Evolutionary conservation across 1,140 invertebrate genomes (phyloP), one percentile per base, ranked within the genome.

Genomic region (Grapholita molesta): DNA sequence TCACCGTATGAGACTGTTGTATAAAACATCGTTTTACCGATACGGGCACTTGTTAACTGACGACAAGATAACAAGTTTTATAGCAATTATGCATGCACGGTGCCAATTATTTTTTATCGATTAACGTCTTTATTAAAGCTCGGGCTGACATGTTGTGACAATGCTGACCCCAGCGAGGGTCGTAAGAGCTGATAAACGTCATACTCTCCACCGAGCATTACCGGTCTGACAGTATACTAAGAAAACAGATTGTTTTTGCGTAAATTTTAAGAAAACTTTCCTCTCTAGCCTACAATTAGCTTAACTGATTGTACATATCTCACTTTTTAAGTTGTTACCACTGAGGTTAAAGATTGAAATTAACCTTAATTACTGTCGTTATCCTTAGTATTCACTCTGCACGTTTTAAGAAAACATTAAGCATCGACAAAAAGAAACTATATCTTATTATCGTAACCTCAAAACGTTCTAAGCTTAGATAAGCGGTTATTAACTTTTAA

Each of bases 81-180:
- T 5, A 18, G 42, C 42, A 5, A 48, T 48, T 48, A 48, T 15
- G 15, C 7, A 48, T 48, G 42, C 42, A 48, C 15, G 7, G 9
- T 61, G 25, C 55, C 55, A 61, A 61, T 61, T 61, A 61, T 61
- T 61, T 61, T 61, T 61, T 61, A 61, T 61, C 18, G 15, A 28
- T 28, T 61, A 28, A 8, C 53, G 53, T 32, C 24, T 28, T 32
- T 25, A 61, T 61, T 61, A 61, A 61, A 28, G 23, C 18, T 2
- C 6, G 0, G n/a, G n/a, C n/a, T n/a, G n/a, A n/a, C n/a, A n/a
- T n/a, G 42, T n/a, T 42, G 38, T 15, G 53, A 57, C 24, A 4
- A 30, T 61, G 55, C 55, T 61, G 55, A 61, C 55, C 55, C 55
- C 25, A 28, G 25, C 28, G 21, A 32, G 28, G 55, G 55, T 61